phyloP scores from a whole-genome alignment of 1,140 invertebrate genomes.

The Trachymyrmex septentrionalis region DNA sequence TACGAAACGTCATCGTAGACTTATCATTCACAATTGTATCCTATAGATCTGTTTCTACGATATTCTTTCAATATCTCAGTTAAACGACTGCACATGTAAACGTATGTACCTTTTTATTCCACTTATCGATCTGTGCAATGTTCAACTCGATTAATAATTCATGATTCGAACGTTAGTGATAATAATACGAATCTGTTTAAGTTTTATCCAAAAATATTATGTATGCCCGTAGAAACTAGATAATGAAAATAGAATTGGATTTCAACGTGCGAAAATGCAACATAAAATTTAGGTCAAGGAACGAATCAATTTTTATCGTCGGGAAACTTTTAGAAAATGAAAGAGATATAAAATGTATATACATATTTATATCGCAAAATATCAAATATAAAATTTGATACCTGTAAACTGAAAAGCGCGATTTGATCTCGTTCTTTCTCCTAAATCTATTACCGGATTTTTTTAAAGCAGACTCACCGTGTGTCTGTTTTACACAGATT shows the following conservation, averaged over 20 bases:
- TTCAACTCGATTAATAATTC: neutral
- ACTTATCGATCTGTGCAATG: neutral
- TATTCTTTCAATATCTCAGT: neutral
- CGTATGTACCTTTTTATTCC: neutral
- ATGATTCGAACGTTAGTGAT: neutral
- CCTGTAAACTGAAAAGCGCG: neutral
- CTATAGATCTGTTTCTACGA: neutral
- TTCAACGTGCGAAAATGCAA: conserved; percentile 15
- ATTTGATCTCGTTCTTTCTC: neutral
- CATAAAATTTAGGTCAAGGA: conserved; percentile 42
- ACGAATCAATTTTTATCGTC: conserved; percentile 46
- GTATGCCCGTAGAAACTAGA: neutral
- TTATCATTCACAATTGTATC: conserved; percentile 15
- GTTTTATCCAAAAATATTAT: conserved; percentile 24
- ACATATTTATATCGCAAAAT: conserved; percentile 17
- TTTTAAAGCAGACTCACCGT: conserved; percentile 15
- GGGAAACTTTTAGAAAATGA: conserved; percentile 20
- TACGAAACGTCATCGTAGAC: conserved; percentile 11
- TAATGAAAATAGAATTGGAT: conserved; percentile 33
- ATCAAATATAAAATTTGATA: conserved; percentile 14
- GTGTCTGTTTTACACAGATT: conserved; percentile 22
- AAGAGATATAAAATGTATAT: conserved; percentile 26
- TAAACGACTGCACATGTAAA: neutral
- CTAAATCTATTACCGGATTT: conserved; percentile 10
- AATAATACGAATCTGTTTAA: conserved; percentile 7